Base-by-base conservation (phyloP, 2,888 invertebrate genomes). In the Coelopa pilipes region DNA sequence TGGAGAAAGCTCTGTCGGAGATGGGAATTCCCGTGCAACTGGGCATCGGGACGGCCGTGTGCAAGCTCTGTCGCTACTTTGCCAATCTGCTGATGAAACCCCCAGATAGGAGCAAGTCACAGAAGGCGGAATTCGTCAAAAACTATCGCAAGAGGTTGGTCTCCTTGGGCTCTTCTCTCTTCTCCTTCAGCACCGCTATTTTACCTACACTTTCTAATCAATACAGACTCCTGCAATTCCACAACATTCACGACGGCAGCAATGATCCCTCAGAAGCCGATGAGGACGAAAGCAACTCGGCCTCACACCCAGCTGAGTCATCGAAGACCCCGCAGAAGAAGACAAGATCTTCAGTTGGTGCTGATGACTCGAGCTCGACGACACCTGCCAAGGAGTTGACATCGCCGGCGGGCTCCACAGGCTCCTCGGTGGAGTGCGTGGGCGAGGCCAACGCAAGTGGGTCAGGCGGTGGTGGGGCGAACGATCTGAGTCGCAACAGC, bases 31-130 rank as follows among this genome's bases (percentile, higher is more conserved):
- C 94, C 0, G 92, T 93, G 15, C 89, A 89, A 80, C 88, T 95
- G 81, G 85, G 88, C 1, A 84, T 92, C 80, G 92, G 92, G 75
- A 92, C 93, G 0, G 93, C 94, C 69, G 91, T 95, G 60, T 96
- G 96, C 88, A 95, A 95, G 88, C 87, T 93, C 34, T 96, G 95
- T 81, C 92, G 93, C 74, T 93, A 93, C 86, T 95, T 93, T 87
- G 92, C 93, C 79, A 91, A 93, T 76, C 86, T 94, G 70, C 89
- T 93, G 74, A 89, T 92, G 80, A 92, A 93, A 75, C 92, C 90
- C 1, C 89, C 89, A 0, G 90, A 90, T 75, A 82, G 82, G 82
- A 84, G 83, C 65, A 89, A 82, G 83, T 87, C 81, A 78, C 89
- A 88, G 80, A 87, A 87, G 73, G 82, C 84, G 0, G 86, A 86